Conservation (phyloP, 2,113 vertebrate species). For the Mirounga angustirostris region DNA sequence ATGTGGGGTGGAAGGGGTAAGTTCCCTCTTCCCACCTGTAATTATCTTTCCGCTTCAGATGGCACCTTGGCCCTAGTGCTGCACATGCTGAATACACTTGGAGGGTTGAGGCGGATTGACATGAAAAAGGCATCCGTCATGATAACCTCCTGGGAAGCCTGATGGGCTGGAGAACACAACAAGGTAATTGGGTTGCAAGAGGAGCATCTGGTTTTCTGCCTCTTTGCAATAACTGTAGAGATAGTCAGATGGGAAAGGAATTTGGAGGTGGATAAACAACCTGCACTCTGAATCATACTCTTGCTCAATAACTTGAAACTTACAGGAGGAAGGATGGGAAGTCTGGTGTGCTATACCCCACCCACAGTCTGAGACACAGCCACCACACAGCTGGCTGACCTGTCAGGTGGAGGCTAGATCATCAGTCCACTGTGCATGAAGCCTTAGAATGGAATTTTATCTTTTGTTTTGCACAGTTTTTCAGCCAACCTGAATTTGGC, state of each 20-base stretch:
- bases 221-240: conserved; percentile 13
- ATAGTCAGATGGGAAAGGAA: neutral
- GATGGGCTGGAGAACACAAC: neutral
- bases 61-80: neutral
- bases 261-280: neutral
- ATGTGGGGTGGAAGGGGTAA: neutral
- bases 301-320: neutral
- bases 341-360: neutral
- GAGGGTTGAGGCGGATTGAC: conserved; percentile 43
- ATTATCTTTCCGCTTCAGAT: neutral
- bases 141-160: conserved; percentile 38
- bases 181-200: conserved; percentile 27
- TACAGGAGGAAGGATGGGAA: neutral
- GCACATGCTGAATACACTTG: neutral
- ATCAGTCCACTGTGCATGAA: neutral
- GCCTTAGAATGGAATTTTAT: neutral
- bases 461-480: neutral
- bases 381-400: neutral
- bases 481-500: neutral
- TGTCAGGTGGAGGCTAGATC: neutral
- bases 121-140: neutral
- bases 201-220: conserved; percentile 10
- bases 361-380: neutral
- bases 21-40: neutral
- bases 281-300: neutral